Conservation (phyloP, 2,113 vertebrate species). For the Chitala chitala region DNA sequence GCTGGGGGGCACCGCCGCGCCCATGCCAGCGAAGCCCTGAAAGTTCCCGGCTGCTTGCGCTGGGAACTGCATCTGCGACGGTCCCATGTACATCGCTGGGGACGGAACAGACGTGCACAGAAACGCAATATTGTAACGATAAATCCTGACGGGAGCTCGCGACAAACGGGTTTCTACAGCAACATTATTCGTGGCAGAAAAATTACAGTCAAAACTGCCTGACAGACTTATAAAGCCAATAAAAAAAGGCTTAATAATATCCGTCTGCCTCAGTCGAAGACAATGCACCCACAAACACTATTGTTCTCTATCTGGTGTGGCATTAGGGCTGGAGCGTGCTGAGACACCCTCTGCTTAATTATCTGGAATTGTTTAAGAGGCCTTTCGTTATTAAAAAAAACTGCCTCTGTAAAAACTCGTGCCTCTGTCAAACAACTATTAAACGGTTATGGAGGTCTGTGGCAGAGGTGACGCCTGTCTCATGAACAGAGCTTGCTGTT, state of each 20-base stretch:
- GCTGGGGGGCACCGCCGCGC: conserved; percentile 77
- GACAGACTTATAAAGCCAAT: not conserved
- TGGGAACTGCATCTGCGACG: conserved; percentile 83
- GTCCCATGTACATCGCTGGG: conserved; percentile 86
- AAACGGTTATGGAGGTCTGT: not conserved
- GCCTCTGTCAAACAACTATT: not conserved
- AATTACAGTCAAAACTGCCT: not conserved
- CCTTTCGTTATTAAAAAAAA: not conserved
- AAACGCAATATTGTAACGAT: not conserved
- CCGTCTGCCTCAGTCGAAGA: not conserved
- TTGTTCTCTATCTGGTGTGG: conserved; percentile 34
- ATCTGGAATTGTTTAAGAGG: conserved; percentile 20
- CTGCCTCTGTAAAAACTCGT: conserved; percentile 1
- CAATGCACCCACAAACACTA: conserved; percentile 25
- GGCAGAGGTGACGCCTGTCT: not conserved
- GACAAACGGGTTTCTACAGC: not conserved
- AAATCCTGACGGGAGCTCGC: not conserved
- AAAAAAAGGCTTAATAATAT: conserved; percentile 22
- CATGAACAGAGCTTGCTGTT: not conserved
- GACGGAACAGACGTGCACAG: not conserved
- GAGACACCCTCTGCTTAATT: conserved; percentile 29
- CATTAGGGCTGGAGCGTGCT: conserved; percentile 10
- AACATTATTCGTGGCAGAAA: too few relatives aligned
- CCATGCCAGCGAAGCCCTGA: conserved; percentile 88
- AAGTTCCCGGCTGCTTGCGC: conserved; percentile 79